A percentile compares a stretch with the other conserved stretches of the same genome.
phyloP scores from a whole-genome alignment of 2,888 invertebrate genomes.

The Ophion slaviceki region DNA sequence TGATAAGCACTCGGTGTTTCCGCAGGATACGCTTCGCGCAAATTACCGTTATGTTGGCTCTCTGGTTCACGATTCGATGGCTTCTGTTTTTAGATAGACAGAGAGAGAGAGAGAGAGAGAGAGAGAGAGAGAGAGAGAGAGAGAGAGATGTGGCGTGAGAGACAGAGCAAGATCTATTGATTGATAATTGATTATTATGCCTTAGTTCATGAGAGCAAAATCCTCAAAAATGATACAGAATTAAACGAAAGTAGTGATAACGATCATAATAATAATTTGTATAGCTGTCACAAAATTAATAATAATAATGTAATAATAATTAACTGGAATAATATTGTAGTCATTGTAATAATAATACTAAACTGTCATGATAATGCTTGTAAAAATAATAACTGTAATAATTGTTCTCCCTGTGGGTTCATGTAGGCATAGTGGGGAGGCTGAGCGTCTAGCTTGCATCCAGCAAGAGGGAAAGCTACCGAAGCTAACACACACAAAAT shows the following conservation, averaged over 20 bases:
- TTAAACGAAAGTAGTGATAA: neutral
- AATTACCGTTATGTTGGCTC: conserved; percentile 74
- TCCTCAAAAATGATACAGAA: neutral
- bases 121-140: conserved; percentile 8
- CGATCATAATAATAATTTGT: neutral
- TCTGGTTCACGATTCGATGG: conserved; percentile 58
- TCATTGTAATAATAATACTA: too few relatives aligned
- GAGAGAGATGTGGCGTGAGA: neutral
- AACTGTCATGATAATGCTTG: too few relatives aligned
- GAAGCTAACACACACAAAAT: too few relatives aligned
- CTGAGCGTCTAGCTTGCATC: too few relatives aligned
- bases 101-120: conserved; percentile 4
- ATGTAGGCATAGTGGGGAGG: too few relatives aligned
- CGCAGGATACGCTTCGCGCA: conserved; percentile 77
- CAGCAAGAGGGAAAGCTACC: too few relatives aligned
- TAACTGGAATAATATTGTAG: too few relatives aligned
- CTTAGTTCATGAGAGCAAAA: neutral
- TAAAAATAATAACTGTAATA: too few relatives aligned
- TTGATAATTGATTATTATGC: neutral
- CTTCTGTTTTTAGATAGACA: neutral
- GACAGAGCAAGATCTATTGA: neutral
- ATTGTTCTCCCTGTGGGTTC: too few relatives aligned
- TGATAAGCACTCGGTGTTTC: conserved; percentile 77
- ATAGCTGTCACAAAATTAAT: neutral
- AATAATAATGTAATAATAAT: too few relatives aligned